Evolutionary conservation across 2,888 invertebrate species (phyloP), one percentile per base, ranked within the genome.

Genomic region (Himalopsyche tibetana): DNA sequence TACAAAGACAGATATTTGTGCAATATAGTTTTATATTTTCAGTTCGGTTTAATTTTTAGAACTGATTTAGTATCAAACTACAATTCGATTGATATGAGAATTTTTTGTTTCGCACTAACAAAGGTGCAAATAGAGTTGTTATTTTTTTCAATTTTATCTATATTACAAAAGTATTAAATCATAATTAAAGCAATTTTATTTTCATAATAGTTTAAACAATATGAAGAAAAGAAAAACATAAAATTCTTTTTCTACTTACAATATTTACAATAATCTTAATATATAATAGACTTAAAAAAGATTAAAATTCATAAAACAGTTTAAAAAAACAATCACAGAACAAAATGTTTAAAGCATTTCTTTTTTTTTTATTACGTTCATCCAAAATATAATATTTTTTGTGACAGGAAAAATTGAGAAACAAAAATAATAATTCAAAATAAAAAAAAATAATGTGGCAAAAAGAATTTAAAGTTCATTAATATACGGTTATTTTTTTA

Each of bases 281-380:
- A 84, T 82, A 87, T 88, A 88, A 87, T 87, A 85, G 85, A 87
- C 85, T 87, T 88, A 88, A 80, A 86, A 80, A 86, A 84, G 86
- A 86, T 86, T 85, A 84, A 87, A 81, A 84, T 88, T 88, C 86
- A 87, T 84, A 86, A 80, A 88, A 88, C 82, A 86, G 88, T 87
- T 74, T 36, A 87, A 86, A 87, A 80, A 87, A 88, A 88, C 87
- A 87, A 88, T 88, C 88, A 88, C 88, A 88, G 87, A 88, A 87
- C 88, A 88, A 88, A 88, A 87, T 84, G 86, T 87, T 87, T 87
- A 85, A 88, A 87, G 82, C 84, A 84, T 85, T 56, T 82, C 55
- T 56, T 87, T 83, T 85, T 45, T n/a, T 80, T 28, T 28, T 28
- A 45, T 85, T 74, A 69, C 56, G 79, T 80, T 81, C 85, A 85